phyloP scores from a whole-genome alignment of 2,113 vertebrate genomes.

The Anoura caudifer region DNA sequence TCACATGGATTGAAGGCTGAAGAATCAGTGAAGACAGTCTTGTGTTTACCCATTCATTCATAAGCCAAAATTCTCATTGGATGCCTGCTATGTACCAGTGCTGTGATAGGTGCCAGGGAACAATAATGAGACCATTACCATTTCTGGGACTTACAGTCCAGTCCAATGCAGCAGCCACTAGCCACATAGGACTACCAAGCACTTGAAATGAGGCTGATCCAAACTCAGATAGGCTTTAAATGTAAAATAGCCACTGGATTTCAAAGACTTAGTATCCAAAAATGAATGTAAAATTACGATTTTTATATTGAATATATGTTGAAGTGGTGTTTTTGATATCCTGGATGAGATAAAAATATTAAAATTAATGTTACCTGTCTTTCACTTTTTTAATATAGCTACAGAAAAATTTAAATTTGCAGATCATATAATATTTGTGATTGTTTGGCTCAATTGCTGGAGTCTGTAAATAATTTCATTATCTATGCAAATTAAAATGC shows the following conservation, averaged over 20 bases:
- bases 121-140: not conserved
- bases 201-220: not conserved
- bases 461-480: slow-evolving; percentile 9
- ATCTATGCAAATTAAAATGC: slow-evolving; percentile 37
- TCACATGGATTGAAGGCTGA: not conserved
- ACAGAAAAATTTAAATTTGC: not conserved
- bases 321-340: no score
- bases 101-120: not conserved
- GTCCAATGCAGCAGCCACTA: not conserved
- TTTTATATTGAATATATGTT: no score
- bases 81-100: not conserved
- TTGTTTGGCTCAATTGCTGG: not conserved
- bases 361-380: not conserved
- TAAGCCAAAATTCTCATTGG: not conserved
- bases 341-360: no score
- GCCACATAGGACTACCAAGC: not conserved
- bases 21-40: not conserved
- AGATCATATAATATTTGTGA: not conserved
- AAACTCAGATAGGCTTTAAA: not conserved
- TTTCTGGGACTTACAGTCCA: not conserved
- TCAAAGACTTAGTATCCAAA: not conserved
- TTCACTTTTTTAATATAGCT: not conserved
- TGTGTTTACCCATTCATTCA: not conserved
- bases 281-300: not conserved
- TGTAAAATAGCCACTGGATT: not conserved